Evolutionary conservation across 1,140 invertebrate species (phyloP).

Genomic region (Asobara japonica): DNA sequence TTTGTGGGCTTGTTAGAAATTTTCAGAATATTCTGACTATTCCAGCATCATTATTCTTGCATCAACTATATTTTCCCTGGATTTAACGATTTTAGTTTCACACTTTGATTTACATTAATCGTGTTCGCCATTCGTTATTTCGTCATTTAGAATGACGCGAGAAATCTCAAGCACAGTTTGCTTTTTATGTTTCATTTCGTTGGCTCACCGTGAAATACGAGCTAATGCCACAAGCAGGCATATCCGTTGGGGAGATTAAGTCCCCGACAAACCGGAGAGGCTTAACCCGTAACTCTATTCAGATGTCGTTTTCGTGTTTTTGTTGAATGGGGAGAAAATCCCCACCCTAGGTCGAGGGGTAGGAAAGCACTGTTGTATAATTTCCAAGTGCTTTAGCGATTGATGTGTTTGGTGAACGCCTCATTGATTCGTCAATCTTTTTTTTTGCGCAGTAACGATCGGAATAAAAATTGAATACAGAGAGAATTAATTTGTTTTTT

Average conservation of each 20-base stretch:
- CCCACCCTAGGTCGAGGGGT: not conserved
- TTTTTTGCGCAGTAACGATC: conserved; percentile 62
- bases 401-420: conserved; percentile 52
- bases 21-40: too few relatives aligned
- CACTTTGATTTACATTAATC: too few relatives aligned
- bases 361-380: not conserved
- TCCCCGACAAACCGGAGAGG: not conserved
- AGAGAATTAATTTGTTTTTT: too few relatives aligned
- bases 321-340: conserved; percentile 4
- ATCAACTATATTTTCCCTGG: too few relatives aligned
- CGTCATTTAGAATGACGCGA: not conserved
- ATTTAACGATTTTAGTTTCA: too few relatives aligned
- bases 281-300: conserved; percentile 11
- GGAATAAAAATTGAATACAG: too few relatives aligned
- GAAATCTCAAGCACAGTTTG: not conserved
- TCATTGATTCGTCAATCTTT: conserved; percentile 69
- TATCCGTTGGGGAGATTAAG: conserved; percentile 5
- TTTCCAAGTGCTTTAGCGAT: conserved; percentile 43
- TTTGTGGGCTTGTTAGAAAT: too few relatives aligned
- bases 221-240: conserved; percentile 2
- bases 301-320: conserved; percentile 13
- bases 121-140: too few relatives aligned
- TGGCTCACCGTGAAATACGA: not conserved
- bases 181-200: not conserved
- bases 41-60: too few relatives aligned